Evolutionary conservation across 1,140 invertebrate genomes (phyloP), one percentile per base, ranked within the genome.

Genomic region (Drosophila eugracilis): DNA sequence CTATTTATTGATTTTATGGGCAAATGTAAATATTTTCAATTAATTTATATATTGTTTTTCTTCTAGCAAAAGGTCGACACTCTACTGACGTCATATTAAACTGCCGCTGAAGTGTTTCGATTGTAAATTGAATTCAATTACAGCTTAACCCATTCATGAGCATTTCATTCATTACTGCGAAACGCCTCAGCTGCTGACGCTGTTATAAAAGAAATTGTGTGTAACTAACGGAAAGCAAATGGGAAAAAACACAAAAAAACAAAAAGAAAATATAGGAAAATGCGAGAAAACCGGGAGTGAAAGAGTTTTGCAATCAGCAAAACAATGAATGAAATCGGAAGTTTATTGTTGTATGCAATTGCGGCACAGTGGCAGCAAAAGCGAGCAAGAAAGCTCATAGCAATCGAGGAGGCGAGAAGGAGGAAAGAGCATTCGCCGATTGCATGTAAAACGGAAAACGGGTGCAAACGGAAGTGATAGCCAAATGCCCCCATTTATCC

Each of bases 281-380:
- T 32, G 15, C 42, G 36, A 59, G 42, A 50, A 41, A 49, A 4
- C 9, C 28, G 65, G 15, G 39, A 71, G 39, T 34, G 39, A 72
- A 75, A 75, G 71, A 75, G 73, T 75, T 75, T 75, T 60, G 73
- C 73, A 75, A 75, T 75, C 71, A 63, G 50, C 47, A 59, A 78
- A 66, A 78, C 69, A 78, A 67, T 80, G 78, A 76, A 81, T 76
- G 78, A 81, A 81, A 81, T 81, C 78, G 78, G 78, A 81, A 81
- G 78, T 81, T 81, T 77, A 81, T 81, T 81, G 78, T 81, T 81
- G 67, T 21, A 22, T 77, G 60, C 49, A 80, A 80, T 63, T 76
- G 72, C 52, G 15, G 30, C 42, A 37, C 57, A 57, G 45, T 36
- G n/a, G 41, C 55, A 47, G 6, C 54, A 34, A 47, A 34, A 48